A percentile compares a stretch with the other conserved stretches of the same genome.
phyloP scores from a whole-genome alignment of 2,113 vertebrate genomes.

The Globicephala melas region DNA sequence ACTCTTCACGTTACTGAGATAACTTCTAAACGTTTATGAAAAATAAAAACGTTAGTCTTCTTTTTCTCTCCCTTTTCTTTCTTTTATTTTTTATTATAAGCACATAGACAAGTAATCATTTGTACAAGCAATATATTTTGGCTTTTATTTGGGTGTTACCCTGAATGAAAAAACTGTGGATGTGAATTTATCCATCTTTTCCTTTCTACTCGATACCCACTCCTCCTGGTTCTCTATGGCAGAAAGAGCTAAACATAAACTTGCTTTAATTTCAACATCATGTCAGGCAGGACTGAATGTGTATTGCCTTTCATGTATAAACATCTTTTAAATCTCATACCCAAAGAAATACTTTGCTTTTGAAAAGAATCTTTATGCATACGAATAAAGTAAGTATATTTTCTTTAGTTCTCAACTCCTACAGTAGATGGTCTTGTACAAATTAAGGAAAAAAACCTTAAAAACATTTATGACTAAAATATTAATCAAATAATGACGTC shows the following conservation, averaged over 20 bases:
- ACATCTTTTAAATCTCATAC: not conserved
- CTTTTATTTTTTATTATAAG: not conserved
- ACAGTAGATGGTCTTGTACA: not conserved
- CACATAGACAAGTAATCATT: not conserved
- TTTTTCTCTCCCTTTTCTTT: not conserved
- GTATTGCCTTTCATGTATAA: not conserved
- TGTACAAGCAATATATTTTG: not conserved
- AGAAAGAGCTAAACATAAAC: conserved; percentile 29
- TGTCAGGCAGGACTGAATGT: not conserved
- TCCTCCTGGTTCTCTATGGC: not conserved
- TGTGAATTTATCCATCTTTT: not conserved
- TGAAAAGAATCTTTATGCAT: conserved; percentile 4
- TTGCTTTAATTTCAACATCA: not conserved
- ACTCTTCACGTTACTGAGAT: not conserved
- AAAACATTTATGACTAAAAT: conserved; percentile 15
- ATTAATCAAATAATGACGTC: conserved; percentile 29
- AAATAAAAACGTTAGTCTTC: not conserved
- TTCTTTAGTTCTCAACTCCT: not conserved
- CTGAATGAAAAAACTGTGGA: not conserved
- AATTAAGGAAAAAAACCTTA: not conserved
- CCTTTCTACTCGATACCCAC: not conserved
- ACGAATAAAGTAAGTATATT: conserved; percentile 18
- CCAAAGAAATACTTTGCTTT: not conserved
- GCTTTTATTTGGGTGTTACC: not conserved
- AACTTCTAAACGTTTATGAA: not conserved